phyloP scores from a whole-genome alignment of 2,888 invertebrate species.

The Trilocha varians region DNA sequence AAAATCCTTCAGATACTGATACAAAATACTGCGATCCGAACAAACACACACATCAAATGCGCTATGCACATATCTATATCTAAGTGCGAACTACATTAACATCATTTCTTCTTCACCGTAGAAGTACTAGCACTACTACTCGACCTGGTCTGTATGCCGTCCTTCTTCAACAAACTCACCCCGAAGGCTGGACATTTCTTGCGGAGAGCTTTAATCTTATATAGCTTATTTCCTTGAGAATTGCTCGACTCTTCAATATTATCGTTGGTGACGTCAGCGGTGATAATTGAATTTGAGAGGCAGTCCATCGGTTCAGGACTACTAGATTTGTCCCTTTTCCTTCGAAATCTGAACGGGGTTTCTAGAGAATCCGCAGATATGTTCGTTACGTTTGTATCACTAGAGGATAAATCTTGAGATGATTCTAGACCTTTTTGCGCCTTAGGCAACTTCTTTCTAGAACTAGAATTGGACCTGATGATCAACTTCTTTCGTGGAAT shows the following conservation, averaged over 20 bases:
- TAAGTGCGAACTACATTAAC: constrained; percentile 27
- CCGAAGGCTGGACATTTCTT: constrained; percentile 62
- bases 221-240: constrained; percentile 65
- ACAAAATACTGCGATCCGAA: constrained; percentile 19
- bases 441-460: constrained; percentile 58
- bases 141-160: constrained; percentile 61
- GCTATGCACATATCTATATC: constrained; percentile 38
- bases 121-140: constrained; percentile 56
- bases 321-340: constrained; percentile 59
- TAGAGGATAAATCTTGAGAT: constrained; percentile 60
- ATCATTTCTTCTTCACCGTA: constrained; percentile 69
- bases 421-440: constrained; percentile 46
- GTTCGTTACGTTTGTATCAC: constrained; percentile 65
- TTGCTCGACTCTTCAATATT: constrained; percentile 60
- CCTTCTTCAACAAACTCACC: constrained; percentile 55
- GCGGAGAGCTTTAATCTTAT: constrained; percentile 63
- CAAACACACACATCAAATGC: constrained; percentile 29
- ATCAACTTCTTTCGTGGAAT: constrained; percentile 57
- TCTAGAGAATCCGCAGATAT: constrained; percentile 64
- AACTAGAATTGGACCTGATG: constrained; percentile 54
- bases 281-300: constrained; percentile 50
- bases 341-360: constrained; percentile 55
- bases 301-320: constrained; percentile 68
- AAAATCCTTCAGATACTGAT: too few relatives aligned
- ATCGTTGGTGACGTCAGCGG: constrained; percentile 59